Base-by-base conservation (phyloP, 2,888 invertebrate species). In the Nomada ruficornis region DNA sequence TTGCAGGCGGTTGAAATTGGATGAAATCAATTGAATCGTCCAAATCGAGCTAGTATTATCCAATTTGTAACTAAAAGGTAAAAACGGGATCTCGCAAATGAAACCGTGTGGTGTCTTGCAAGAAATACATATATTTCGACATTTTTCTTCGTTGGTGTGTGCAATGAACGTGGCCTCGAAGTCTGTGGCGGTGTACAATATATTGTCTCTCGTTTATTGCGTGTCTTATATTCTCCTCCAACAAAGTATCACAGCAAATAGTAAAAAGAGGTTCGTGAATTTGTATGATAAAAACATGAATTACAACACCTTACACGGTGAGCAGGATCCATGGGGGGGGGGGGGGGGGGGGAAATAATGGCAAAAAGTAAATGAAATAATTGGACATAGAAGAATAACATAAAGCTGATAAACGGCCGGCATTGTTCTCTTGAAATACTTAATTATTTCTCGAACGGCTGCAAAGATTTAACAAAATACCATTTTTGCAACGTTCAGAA, bases 111-210 rank as follows among this genome's bases (percentile, higher is more conserved):
- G 29, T 65, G 26, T 62, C 65, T 70, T 20, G 26, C n/a, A 36
- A 59, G 44, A 59, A 18, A 63, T n/a, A 7, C 36, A 36, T 36
- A 36, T 36, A 80, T 82, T 80, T 80, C 80, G 80, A 82, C 71
- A 75, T 82, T 80, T 63, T 71, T 75, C 80, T 57, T 80, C 47
- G 63, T 77, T 44, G 64, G 59, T 23, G 69, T 65, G 77, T 68
- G 72, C 82, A 68, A 78, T 15, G 62, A 64, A 68, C 54, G 70
- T 82, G 82, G 62, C 84, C 84, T 84, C 83, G 84, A 77, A 67
- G 69, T 55, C 54, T 42, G 26, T 29, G 73, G 52, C 69, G 62
- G 62, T 73, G 57, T 55, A 65, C 36, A 74, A 77, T 68, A 78
- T 68, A 82, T 77, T 82, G 73, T 77, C 64, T 74, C 60, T 62